Percentiles rank a stretch among this genome's conserved stretches.
Conservation (phyloP, 2,888 invertebrate species). For the Zootermopsis nevadensis region DNA sequence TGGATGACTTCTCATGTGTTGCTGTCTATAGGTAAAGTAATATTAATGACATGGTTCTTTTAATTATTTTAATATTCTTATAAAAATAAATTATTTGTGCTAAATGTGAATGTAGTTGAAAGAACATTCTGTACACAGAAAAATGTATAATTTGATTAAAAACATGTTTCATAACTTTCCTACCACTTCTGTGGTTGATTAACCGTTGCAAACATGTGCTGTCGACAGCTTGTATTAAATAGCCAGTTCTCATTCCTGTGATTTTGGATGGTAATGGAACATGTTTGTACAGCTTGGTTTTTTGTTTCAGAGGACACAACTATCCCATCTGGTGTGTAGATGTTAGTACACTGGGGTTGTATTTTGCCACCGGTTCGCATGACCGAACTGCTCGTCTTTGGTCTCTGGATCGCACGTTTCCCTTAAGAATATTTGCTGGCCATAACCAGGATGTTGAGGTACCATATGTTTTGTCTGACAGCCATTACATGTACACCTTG, state of each 20-base stretch:
- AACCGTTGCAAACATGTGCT: too few species aligned
- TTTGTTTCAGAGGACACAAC: conserved; percentile 78
- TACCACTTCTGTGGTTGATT: too few species aligned
- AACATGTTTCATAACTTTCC: too few species aligned
- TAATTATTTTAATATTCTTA: conserved; percentile 54
- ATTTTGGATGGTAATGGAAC: too few species aligned
- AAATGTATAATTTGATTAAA: too few species aligned
- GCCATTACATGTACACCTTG: not conserved
- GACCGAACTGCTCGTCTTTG: conserved; percentile 86
- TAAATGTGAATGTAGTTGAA: too few species aligned
- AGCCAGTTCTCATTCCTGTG: too few species aligned
- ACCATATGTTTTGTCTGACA: conserved; percentile 57
- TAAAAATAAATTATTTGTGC: too few species aligned
- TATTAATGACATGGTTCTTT: conserved; percentile 53
- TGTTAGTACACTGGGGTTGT: conserved; percentile 73
- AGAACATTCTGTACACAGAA: too few species aligned
- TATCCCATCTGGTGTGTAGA: conserved; percentile 92
- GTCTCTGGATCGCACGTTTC: conserved; percentile 83
- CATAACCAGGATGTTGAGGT: conserved; percentile 91
- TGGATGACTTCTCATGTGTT: conserved; percentile 76
- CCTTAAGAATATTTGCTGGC: conserved; percentile 86
- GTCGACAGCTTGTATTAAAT: too few species aligned
- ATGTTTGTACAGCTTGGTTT: too few species aligned
- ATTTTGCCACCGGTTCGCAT: conserved; percentile 83
- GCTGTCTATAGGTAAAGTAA: conserved; percentile 72